A percentile compares a stretch with the other conserved stretches of the same genome.
Conservation (phyloP, 2,113 vertebrate genomes). For the Scomber colias region DNA sequence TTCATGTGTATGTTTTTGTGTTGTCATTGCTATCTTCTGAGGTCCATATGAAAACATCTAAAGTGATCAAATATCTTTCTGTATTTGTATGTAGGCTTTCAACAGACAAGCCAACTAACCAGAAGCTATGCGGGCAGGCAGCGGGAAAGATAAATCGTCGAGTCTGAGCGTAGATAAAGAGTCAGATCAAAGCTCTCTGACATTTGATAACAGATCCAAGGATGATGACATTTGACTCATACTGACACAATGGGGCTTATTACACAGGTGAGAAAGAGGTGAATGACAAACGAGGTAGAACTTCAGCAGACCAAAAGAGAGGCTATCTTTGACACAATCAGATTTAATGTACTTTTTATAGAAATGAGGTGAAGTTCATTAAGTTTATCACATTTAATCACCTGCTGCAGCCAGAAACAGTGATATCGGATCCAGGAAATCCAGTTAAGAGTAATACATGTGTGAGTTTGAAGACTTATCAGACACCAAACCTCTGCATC, state of each 20-base stretch:
- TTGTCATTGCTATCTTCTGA: neutral
- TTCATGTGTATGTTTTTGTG: neutral
- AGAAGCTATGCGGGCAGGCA: neutral
- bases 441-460: neutral
- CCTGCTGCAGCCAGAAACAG: too few relatives aligned
- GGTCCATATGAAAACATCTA: neutral
- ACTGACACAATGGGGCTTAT: conserved; percentile 2
- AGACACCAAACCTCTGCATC: neutral
- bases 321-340: neutral
- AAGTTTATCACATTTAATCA: too few relatives aligned
- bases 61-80: neutral
- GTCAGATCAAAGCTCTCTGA: conserved; percentile 29
- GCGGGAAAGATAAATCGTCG: neutral
- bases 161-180: conserved; percentile 12
- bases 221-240: neutral
- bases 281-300: conserved; percentile 13
- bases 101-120: conserved; percentile 2
- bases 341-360: neutral
- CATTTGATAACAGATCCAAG: conserved; percentile 4
- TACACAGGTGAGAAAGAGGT: conserved; percentile 7
- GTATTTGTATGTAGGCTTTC: neutral
- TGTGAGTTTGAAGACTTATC: neutral
- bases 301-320: neutral
- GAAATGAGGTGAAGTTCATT: neutral
- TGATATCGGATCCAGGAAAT: neutral